Evolutionary conservation across 1,140 invertebrate genomes (phyloP).

Genomic region (Anthonomus grandis): DNA sequence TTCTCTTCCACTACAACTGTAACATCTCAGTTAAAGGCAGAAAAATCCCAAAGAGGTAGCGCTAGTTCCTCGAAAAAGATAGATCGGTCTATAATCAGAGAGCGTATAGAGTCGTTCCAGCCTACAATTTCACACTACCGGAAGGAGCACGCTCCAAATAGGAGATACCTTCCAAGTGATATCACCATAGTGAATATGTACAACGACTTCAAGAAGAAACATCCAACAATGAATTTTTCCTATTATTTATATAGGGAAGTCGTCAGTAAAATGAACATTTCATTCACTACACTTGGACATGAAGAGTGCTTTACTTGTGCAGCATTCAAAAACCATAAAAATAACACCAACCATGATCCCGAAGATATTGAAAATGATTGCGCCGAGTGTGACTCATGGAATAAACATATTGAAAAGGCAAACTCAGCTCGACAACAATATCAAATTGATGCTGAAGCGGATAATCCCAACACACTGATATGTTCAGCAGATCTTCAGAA

Average conservation of each 20-base stretch:
- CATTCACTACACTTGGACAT: not conserved
- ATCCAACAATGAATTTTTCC: not conserved
- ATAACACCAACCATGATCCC: not conserved
- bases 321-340: not conserved
- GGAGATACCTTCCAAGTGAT: constrained; percentile 39
- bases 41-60: not conserved
- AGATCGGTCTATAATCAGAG: not conserved
- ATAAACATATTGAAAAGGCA: constrained; percentile 1
- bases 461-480: constrained; percentile 9
- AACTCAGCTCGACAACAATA: constrained; percentile 11
- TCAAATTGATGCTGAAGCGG: constrained; percentile 6
- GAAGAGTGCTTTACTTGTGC: constrained; percentile 25
- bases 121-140: constrained; percentile 40
- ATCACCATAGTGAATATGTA: constrained; percentile 38
- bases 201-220: constrained; percentile 32
- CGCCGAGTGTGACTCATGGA: constrained; percentile 1
- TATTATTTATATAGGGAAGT: not conserved
- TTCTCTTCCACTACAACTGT: no score
- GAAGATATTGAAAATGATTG: not conserved
- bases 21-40: not conserved
- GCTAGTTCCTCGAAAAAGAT: not conserved
- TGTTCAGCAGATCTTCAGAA: constrained; percentile 39
- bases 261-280: not conserved
- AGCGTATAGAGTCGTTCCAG: not conserved
- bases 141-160: constrained; percentile 39